These are phyloP conservation scores for Oncorhynchus kisutch DNA, from an alignment of 2,113 vertebrate species.

Conservation along the genomic window DNA sequence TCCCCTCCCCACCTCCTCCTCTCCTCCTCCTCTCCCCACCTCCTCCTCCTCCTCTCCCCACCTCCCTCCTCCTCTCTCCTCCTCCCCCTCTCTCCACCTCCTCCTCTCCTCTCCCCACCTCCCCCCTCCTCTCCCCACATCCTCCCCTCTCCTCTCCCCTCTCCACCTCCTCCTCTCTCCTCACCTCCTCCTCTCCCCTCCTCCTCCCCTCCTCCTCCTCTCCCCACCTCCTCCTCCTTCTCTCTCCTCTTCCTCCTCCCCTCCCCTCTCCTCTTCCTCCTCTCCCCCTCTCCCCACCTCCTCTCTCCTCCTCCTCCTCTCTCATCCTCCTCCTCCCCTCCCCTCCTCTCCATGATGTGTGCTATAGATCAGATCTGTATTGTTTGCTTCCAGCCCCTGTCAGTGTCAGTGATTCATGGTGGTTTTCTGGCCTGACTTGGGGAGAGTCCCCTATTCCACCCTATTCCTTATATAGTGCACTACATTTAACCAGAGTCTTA, in stretches of 20 bases:
- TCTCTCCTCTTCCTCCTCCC: no score
- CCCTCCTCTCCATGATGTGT: no score
- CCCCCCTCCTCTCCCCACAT: fast-evolving
- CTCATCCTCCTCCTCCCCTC: fast-evolving
- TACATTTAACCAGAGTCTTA: no score
- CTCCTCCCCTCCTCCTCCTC: fast-evolving
- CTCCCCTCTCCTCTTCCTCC: fast-evolving
- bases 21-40: fast-evolving
- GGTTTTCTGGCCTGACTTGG: not conserved
- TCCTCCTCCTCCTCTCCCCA: no score
- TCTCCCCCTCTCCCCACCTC: no score
- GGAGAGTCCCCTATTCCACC: not conserved
- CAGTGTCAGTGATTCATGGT: not conserved
- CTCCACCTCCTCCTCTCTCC: no score
- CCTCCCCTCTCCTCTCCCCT: fast-evolving
- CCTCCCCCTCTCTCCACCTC: fast-evolving
- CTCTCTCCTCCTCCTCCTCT: fast-evolving
- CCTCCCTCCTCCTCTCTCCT: fast-evolving
- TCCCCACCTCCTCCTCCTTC: no score
- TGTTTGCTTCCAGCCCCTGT: not conserved
- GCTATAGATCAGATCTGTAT: no score
- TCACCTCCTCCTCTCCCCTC: fast-evolving
- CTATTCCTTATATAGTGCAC: not conserved
- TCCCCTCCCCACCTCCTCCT: fast-evolving
- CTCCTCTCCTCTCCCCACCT: no score